Percentiles rank a stretch among this genome's conserved stretches.
phyloP scores from a whole-genome alignment of 2,113 vertebrate genomes.

The Ardeotis arabs region DNA sequence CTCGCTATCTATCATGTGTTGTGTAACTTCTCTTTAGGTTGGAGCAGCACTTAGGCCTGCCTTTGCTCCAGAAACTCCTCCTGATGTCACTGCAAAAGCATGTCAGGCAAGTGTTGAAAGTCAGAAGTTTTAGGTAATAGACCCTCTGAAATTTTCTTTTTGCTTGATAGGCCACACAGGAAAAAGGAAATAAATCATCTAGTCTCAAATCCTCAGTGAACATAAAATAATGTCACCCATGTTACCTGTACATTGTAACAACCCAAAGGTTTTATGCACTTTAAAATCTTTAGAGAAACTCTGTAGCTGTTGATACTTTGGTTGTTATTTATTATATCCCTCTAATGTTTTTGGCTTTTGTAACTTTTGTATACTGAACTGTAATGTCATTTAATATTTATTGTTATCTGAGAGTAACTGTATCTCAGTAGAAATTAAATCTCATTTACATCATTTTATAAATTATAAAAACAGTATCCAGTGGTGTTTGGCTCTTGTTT shows the following conservation, averaged over 20 bases:
- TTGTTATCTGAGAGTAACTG: background rate
- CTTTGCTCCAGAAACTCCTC: conserved; percentile 87
- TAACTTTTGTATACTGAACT: background rate
- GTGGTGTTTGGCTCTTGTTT: background rate
- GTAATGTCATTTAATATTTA: background rate
- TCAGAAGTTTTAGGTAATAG: background rate
- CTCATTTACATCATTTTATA: background rate
- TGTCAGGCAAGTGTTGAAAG: conserved; percentile 85
- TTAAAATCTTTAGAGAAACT: background rate
- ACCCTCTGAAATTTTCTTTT: background rate
- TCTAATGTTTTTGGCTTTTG: background rate
- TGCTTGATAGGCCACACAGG: background rate
- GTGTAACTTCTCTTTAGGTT: conserved; percentile 78
- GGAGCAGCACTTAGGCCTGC: conserved; percentile 94
- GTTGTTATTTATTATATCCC: background rate
- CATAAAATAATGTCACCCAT: background rate
- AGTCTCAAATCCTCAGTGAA: background rate
- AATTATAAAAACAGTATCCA: background rate
- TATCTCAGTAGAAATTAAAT: background rate
- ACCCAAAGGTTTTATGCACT: background rate
- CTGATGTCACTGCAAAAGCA: conserved; percentile 91
- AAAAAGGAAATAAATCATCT: background rate
- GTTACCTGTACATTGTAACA: background rate
- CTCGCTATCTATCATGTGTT: background rate
- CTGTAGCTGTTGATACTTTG: background rate